phyloP scores from a whole-genome alignment of 2,888 invertebrate species.

The Dicyrtomina minuta region DNA sequence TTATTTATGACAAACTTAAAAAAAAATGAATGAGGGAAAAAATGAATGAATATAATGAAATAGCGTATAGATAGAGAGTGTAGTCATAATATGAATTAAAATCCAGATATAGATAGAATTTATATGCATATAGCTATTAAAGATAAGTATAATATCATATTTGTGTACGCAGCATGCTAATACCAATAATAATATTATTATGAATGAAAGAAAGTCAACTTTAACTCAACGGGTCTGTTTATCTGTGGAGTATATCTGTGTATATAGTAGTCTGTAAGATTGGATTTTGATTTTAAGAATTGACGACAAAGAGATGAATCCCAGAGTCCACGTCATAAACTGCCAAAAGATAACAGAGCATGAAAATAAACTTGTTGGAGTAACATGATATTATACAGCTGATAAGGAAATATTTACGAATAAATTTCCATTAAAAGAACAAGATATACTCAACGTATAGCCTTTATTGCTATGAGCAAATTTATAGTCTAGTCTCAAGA shows the following conservation, averaged over 20 bases:
- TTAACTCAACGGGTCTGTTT: too few relatives aligned
- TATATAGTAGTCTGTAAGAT: background rate
- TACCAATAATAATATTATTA: too few relatives aligned
- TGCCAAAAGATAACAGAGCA: background rate
- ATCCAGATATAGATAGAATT: background rate
- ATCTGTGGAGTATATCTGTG: too few relatives aligned
- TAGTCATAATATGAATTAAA: background rate
- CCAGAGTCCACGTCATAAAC: background rate
- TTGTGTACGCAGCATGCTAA: too few relatives aligned
- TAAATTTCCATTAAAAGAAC: slow-evolving; percentile 2
- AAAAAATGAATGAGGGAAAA: background rate
- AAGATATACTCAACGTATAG: slow-evolving; percentile 24
- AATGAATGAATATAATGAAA: background rate
- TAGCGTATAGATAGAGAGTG: too few relatives aligned
- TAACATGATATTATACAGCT: too few relatives aligned
- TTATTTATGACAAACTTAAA: background rate
- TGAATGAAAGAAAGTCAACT: slow-evolving; percentile 13
- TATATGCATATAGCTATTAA: too few relatives aligned
- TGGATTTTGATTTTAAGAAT: slow-evolving; percentile 7
- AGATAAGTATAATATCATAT: too few relatives aligned
- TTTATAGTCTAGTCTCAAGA: slow-evolving; percentile 17
- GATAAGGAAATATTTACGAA: too few relatives aligned
- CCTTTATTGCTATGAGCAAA: slow-evolving; percentile 11
- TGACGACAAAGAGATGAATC: too few relatives aligned
- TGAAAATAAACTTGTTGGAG: too few relatives aligned